These are phyloP conservation scores for Hypomecis atomaria DNA, from an alignment of 2,888 invertebrate species.

Conservation along the genomic window DNA sequence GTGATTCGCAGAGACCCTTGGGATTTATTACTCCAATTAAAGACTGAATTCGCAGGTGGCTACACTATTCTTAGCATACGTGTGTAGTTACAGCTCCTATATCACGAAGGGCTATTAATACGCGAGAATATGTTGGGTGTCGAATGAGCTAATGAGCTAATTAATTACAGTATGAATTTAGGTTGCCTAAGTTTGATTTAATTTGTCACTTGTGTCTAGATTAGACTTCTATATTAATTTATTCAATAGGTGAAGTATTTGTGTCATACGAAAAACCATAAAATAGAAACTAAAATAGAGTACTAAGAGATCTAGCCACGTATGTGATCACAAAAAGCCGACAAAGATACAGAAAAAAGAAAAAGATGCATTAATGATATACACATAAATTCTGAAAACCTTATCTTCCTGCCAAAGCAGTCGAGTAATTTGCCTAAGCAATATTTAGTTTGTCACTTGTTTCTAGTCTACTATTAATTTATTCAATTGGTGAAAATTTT, in stretches of 20 bases:
- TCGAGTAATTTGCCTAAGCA: too few species aligned
- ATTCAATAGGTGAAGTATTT: too few species aligned
- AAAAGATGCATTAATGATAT: not conserved
- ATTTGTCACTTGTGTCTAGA: not conserved
- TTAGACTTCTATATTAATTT: not conserved
- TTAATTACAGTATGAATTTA: constrained; percentile 15
- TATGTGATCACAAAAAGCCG: too few species aligned
- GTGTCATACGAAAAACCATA: too few species aligned
- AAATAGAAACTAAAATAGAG: too few species aligned
- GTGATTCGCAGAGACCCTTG: constrained; percentile 54
- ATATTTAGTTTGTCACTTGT: too few species aligned
- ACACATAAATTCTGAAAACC: not conserved
- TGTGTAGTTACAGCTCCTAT: constrained; percentile 18
- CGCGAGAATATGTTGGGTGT: constrained; percentile 7
- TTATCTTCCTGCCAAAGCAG: not conserved
- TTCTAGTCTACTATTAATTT: too few species aligned
- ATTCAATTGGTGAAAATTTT: too few species aligned
- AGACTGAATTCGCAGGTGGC: constrained; percentile 47
- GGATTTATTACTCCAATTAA: constrained; percentile 65
- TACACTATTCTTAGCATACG: constrained; percentile 38
- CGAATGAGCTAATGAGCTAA: constrained; percentile 5
- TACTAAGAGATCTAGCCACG: too few species aligned
- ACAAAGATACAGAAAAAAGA: too few species aligned
- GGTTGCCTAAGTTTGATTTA: constrained; percentile 8
- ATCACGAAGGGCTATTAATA: constrained; percentile 15